Evolutionary conservation across 92 coral and sea anemone genomes (phyloP), one percentile per base, ranked within the genome.

Genomic region (Isaurus tuberculatus): DNA sequence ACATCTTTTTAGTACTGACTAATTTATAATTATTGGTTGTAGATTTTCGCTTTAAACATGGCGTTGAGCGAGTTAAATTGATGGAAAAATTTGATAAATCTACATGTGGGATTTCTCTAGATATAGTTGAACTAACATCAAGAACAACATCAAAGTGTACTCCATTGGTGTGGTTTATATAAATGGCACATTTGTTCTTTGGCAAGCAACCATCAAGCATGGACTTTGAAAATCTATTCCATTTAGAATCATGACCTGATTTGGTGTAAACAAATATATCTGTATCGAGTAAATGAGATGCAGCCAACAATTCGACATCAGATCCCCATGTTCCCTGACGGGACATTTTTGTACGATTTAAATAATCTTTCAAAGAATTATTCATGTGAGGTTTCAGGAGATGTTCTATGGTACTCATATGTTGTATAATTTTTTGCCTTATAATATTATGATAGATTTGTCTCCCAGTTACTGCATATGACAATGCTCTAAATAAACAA

Each of bases 141-240:
- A 84, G 89, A 17, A 92, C 93, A 78, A 84, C 88, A 88, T 92
- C 96, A 87, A 84, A 90, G 82, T 84, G 96, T 29, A 84, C 73
- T 79, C 93, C 91, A 67, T 63, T 63, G 6, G 93, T 83, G 66
- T 92, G 73, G 48, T 92, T 85, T 57, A 89, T 37, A 65, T 92
- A 84, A 44, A 92, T 80, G 16, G 86, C 63, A 17, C 84, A 61
- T 79, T 31, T 26, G 14, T 60, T 66, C 16, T 84, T 69, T 4
- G 86, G 82, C 29, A 40, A n/a, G 30, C 65, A 43, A n/a, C 88
- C 87, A 75, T 82, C 86, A 4, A 85, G 48, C 88, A 88, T 88
- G 40, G 92, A 74, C 40, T 61, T 72, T 22, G 95, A 80, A 86
- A 91, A 89, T 63, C 48, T 80, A 44, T 86, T 57, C 95, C 95